Evolutionary conservation across 2,113 vertebrate species (phyloP).

Genomic region (Cnemophilus loriae): DNA sequence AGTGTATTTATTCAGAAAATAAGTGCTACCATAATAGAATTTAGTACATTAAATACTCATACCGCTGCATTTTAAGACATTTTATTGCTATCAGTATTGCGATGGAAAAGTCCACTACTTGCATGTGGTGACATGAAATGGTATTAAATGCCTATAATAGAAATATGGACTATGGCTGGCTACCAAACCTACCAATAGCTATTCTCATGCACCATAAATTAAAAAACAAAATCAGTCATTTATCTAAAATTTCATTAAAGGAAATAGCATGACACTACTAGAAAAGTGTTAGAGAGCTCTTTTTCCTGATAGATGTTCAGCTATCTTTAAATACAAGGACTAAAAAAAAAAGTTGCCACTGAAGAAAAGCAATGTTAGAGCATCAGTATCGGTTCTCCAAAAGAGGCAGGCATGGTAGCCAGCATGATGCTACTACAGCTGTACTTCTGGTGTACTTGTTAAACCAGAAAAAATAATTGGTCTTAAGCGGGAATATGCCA

Average conservation of each 20-base stretch:
- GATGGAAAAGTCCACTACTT: background rate
- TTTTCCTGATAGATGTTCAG: background rate
- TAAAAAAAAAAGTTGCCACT: background rate
- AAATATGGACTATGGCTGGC: background rate
- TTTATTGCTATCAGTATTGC: background rate
- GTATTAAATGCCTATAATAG: background rate
- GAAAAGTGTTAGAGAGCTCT: background rate
- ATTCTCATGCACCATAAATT: background rate
- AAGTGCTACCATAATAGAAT: slow-evolving; percentile 13
- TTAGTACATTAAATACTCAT: background rate
- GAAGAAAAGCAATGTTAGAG: background rate
- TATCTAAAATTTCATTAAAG: background rate
- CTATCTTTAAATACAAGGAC: background rate
- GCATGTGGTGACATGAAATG: background rate
- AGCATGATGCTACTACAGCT: background rate
- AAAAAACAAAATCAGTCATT: background rate
- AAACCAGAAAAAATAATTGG: background rate
- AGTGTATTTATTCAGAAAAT: slow-evolving; percentile 68
- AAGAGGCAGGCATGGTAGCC: background rate
- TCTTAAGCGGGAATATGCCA: background rate
- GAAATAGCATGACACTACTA: background rate
- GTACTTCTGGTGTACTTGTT: background rate
- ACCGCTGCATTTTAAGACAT: background rate
- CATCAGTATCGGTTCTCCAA: rapidly evolving
- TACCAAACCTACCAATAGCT: background rate